Percentiles rank a stretch among this genome's conserved stretches.
phyloP scores from a whole-genome alignment of 2,888 invertebrate species.

The Sarcophaga carnaria region DNA sequence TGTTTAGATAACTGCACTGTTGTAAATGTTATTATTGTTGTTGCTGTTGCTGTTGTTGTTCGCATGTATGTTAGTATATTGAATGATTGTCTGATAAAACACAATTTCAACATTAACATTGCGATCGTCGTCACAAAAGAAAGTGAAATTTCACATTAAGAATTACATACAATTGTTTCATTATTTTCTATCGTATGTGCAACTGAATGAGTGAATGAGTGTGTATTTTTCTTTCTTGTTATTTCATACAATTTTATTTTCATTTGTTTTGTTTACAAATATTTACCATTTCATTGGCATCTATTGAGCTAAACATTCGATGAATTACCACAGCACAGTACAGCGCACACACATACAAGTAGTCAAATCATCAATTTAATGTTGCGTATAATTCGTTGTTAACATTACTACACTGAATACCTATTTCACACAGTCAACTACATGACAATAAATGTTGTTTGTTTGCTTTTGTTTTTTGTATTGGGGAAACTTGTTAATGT shows the following conservation, averaged over 20 bases:
- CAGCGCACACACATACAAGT: slow-evolving; percentile 15
- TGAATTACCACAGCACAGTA: neutral
- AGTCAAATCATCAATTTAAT: slow-evolving; percentile 48
- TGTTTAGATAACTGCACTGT: slow-evolving; percentile 15
- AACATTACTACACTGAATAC: slow-evolving; percentile 21
- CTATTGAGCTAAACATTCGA: slow-evolving; percentile 47
- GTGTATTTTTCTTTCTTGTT: slow-evolving; percentile 20
- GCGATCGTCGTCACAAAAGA: slow-evolving; percentile 64
- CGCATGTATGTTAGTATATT: slow-evolving; percentile 10
- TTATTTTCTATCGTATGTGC: neutral
- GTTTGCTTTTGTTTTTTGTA: neutral
- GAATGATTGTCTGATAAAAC: slow-evolving; percentile 56
- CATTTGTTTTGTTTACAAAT: slow-evolving; percentile 47
- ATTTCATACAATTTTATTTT: slow-evolving; percentile 39
- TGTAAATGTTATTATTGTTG: slow-evolving; percentile 31
- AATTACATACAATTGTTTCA: slow-evolving; percentile 64
- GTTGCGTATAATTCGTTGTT: slow-evolving; percentile 57
- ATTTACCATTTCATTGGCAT: slow-evolving; percentile 61
- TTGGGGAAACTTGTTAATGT: neutral
- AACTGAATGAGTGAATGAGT: neutral
- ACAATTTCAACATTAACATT: slow-evolving; percentile 61
- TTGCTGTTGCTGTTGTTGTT: slow-evolving; percentile 31
- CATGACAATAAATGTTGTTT: neutral
- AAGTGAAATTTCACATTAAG: slow-evolving; percentile 69
- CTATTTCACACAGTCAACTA: neutral